These are phyloP conservation scores for Volucella inflata DNA, from an alignment of 2,888 invertebrate species.

Conservation along the genomic window DNA sequence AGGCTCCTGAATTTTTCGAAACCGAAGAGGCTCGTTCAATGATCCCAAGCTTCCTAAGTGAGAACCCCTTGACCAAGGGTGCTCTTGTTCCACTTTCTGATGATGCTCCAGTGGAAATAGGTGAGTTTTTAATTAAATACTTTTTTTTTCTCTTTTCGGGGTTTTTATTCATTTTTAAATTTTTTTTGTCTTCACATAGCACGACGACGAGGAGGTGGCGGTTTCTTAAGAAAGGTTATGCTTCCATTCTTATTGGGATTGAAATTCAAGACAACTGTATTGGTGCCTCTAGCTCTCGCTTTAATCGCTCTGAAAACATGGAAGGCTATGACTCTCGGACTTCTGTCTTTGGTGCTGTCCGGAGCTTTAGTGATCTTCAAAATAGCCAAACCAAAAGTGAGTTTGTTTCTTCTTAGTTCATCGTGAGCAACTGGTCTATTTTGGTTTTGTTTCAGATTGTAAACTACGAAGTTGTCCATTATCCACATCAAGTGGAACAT, in stretches of 20 bases:
- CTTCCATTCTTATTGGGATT: conserved; percentile 93
- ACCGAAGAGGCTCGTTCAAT: conserved; percentile 82
- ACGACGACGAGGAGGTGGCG: conserved; percentile 83
- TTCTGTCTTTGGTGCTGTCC: conserved; percentile 92
- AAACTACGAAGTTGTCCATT: conserved; percentile 94
- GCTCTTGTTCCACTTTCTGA: conserved; percentile 89
- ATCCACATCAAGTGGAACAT: conserved; percentile 86
- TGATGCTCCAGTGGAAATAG: conserved; percentile 81
- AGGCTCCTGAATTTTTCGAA: conserved; percentile 87
- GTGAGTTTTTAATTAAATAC: conserved; percentile 72
- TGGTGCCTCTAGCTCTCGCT: conserved; percentile 92
- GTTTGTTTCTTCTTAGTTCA: not conserved
- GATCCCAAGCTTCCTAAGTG: conserved; percentile 81
- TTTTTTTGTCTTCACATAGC: conserved; percentile 85
- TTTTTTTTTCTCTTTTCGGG: not conserved
- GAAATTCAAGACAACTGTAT: conserved; percentile 93
- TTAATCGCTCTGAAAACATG: conserved; percentile 94
- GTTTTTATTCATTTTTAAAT: not conserved
- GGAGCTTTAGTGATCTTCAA: conserved; percentile 94
- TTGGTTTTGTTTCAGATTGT: conserved; percentile 84
- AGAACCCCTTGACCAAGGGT: conserved; percentile 86
- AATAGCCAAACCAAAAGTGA: conserved; percentile 92
- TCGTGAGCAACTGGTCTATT: not conserved
- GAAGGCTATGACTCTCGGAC: conserved; percentile 94
- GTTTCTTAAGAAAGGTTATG: conserved; percentile 92